These are phyloP conservation scores for Drosophila ficusphila DNA, from an alignment of 1,140 invertebrate species.

Conservation along the genomic window DNA sequence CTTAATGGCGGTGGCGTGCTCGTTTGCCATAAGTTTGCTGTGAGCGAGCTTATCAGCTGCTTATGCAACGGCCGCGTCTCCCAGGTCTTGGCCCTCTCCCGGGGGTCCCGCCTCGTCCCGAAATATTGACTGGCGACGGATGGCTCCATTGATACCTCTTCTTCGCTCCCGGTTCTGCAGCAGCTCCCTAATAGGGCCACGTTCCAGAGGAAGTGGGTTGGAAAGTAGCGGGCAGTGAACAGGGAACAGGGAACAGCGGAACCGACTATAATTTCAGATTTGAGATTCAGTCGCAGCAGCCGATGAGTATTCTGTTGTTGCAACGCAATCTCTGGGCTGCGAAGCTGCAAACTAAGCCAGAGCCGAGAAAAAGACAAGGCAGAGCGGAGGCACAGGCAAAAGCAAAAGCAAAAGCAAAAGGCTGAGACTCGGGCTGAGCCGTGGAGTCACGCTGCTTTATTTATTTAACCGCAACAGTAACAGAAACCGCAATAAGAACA, in stretches of 20 bases:
- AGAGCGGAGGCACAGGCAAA: slow-evolving; percentile 38
- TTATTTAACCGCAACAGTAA: slow-evolving; percentile 77
- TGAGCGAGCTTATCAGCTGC: slow-evolving; percentile 30
- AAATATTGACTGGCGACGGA: not conserved
- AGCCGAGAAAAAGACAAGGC: slow-evolving; percentile 42
- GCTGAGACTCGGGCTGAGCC: slow-evolving; percentile 19
- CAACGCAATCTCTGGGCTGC: slow-evolving; percentile 33
- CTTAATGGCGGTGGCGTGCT: slow-evolving; percentile 48
- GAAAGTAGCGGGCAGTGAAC: slow-evolving; percentile 22
- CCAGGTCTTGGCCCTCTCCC: slow-evolving; percentile 1
- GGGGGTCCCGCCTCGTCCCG: not conserved
- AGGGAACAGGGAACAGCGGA: too few relatives aligned
- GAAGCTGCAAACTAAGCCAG: slow-evolving; percentile 32
- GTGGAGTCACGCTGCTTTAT: slow-evolving; percentile 62
- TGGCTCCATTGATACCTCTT: not conserved
- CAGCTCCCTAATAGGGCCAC: slow-evolving; percentile 26
- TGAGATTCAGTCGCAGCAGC: not conserved
- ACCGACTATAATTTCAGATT: slow-evolving; percentile 1
- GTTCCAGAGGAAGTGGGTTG: slow-evolving; percentile 64
- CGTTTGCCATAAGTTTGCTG: slow-evolving; percentile 40
- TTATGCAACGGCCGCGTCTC: slow-evolving; percentile 34
- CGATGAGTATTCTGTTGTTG: not conserved
- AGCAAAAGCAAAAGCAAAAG: slow-evolving; percentile 23
- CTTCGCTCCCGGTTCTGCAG: not conserved
- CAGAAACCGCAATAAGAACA: slow-evolving; percentile 78